Conservation (phyloP, 2,888 invertebrate genomes). For the Anagyrus pseudococci region DNA sequence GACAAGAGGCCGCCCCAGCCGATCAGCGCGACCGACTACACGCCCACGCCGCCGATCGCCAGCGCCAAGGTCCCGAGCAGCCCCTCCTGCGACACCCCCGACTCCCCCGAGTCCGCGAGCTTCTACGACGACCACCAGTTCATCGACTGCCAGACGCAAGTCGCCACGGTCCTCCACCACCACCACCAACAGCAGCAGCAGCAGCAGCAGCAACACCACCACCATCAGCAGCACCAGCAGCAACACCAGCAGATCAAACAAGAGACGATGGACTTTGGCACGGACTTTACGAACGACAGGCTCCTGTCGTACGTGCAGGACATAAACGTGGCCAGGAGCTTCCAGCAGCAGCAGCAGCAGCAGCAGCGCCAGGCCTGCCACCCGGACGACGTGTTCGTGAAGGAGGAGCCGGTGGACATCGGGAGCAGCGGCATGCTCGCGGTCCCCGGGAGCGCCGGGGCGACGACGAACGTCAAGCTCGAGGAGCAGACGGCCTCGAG, state of each 20-base stretch:
- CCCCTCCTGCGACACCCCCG: conserved; percentile 78
- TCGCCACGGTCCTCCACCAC: conserved; percentile 30
- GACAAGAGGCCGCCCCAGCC: conserved; percentile 59
- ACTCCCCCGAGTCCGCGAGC: conserved; percentile 87
- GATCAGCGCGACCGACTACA: conserved; percentile 50
- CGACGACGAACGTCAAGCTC: conserved; percentile 44
- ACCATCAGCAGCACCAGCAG: conserved; percentile 28
- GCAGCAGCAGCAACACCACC: conserved; percentile 40
- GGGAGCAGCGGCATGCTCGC: conserved; percentile 22
- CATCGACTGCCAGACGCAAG: conserved; percentile 48
- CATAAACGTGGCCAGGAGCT: conserved; percentile 44
- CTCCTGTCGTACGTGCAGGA: conserved; percentile 46
- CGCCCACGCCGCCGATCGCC: conserved; percentile 70
- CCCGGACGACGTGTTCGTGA: conserved; percentile 50
- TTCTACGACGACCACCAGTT: conserved; percentile 74
- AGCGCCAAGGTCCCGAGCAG: conserved; percentile 76
- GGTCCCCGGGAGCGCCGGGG: conserved; percentile 31
- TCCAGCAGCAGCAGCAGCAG: conserved; percentile 37
- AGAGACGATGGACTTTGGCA: conserved; percentile 41
- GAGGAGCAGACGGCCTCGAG: conserved; percentile 58
- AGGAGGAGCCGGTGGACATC: conserved; percentile 63
- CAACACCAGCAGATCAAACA: conserved; percentile 44
- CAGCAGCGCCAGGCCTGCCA: conserved; percentile 34
- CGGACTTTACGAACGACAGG: conserved; percentile 50
- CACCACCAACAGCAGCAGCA: conserved; percentile 30